A percentile compares a stretch with the other conserved stretches of the same genome.
Conservation (phyloP, 2,888 invertebrate genomes). For the Seira musarum region DNA sequence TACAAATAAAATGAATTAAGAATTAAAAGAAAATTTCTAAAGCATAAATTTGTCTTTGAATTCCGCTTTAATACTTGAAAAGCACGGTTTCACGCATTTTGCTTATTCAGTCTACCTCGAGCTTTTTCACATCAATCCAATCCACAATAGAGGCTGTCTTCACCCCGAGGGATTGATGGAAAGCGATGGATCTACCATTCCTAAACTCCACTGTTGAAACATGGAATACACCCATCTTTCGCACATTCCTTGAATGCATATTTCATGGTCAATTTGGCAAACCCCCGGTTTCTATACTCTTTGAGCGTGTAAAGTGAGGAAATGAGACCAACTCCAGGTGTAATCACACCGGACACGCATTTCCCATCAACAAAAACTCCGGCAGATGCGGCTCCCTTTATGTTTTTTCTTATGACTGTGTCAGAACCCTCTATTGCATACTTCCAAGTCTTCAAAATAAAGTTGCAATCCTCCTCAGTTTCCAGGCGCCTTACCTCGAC, state of each 20-base stretch:
- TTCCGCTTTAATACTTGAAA: too few species aligned
- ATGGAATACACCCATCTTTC: slow-evolving; percentile 35
- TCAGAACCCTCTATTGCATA: background rate
- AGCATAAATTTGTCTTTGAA: too few species aligned
- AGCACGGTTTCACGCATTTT: too few species aligned
- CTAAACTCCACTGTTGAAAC: slow-evolving; percentile 30
- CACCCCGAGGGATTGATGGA: slow-evolving; percentile 29
- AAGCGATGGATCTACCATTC: slow-evolving; percentile 29
- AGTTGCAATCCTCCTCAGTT: background rate
- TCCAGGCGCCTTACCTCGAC: background rate
- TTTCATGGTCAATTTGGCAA: slow-evolving; percentile 35
- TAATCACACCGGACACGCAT: slow-evolving; percentile 26
- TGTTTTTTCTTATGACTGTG: background rate
- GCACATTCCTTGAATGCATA: slow-evolving; percentile 26
- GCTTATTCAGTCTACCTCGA: slow-evolving; percentile 8
- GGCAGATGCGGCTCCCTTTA: slow-evolving; percentile 15
- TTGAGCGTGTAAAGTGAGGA: slow-evolving; percentile 30
- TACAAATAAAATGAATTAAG: too few species aligned
- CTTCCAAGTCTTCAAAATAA: slow-evolving; percentile 7
- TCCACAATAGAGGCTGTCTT: slow-evolving; percentile 21
- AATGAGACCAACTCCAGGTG: slow-evolving; percentile 22
- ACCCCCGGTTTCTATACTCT: slow-evolving; percentile 32
- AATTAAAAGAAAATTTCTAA: too few species aligned
- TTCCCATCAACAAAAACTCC: slow-evolving; percentile 37
- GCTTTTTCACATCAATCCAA: slow-evolving; percentile 25